Conservation (phyloP, 2,113 vertebrate genomes). For the Burhinus bistriatus region DNA sequence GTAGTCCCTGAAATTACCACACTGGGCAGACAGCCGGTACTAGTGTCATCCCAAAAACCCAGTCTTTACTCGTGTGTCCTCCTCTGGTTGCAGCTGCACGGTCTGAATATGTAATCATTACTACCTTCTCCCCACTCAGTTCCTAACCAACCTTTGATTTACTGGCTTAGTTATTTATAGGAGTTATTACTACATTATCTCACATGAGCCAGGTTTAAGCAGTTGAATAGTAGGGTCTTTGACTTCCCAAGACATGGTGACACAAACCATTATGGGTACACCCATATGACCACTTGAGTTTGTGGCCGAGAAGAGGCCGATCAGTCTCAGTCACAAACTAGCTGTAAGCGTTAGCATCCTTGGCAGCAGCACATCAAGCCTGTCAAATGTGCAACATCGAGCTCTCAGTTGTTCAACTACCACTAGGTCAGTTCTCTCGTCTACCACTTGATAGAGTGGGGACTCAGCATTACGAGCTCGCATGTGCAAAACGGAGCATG, state of each 20-base stretch:
- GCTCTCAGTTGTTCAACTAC: not conserved
- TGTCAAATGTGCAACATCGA: fast-evolving
- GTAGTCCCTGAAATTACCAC: not conserved
- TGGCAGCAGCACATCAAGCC: not conserved
- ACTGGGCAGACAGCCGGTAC: not conserved
- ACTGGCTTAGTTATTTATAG: not conserved
- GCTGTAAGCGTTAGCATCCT: not conserved
- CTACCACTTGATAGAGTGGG: not conserved
- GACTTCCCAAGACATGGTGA: not conserved
- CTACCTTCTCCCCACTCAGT: not conserved
- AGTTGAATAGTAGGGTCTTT: not conserved
- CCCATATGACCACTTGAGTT: not conserved
- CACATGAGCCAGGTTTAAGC: not conserved
- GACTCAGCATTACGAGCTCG: fast-evolving
- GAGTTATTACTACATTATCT: not conserved
- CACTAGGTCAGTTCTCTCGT: not conserved
- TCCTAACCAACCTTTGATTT: not conserved
- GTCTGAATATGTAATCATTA: not conserved
- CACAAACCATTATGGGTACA: not conserved
- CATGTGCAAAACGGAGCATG: not conserved
- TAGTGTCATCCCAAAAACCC: not conserved
- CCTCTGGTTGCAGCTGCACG: not conserved
- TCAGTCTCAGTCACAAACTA: not conserved
- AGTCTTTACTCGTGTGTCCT: not conserved
- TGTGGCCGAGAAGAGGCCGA: not conserved